Conservation (phyloP, 2,797 vertebrate genomes). For the Pseudochaenichthys georgianus region DNA sequence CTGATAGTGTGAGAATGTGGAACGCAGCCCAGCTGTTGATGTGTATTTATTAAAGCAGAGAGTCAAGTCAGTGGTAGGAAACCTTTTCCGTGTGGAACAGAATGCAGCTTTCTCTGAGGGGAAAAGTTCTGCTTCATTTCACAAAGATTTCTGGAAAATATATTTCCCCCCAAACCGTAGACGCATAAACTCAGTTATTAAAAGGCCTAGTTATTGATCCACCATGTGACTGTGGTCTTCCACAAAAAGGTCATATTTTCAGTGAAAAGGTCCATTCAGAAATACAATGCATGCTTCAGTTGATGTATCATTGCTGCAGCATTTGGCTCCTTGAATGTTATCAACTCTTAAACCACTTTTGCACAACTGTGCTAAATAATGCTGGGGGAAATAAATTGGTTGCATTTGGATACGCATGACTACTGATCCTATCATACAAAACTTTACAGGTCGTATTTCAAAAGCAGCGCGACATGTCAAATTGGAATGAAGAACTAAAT, state of each 20-base stretch:
- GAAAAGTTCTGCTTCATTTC: conserved; percentile 39
- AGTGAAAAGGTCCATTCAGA: conserved; percentile 37
- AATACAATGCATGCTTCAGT: not conserved
- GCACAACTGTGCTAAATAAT: conserved; percentile 7
- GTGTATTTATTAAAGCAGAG: conserved; percentile 34
- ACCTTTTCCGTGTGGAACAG: conserved; percentile 36
- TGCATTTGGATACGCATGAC: conserved; percentile 16
- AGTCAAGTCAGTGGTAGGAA: conserved; percentile 31
- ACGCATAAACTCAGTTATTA: conserved; percentile 36
- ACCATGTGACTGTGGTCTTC: conserved; percentile 57
- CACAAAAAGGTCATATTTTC: conserved; percentile 11
- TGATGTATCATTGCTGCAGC: conserved; percentile 3
- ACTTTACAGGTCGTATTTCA: conserved; percentile 12
- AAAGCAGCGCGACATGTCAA: conserved; percentile 1
- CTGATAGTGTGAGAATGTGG: conserved; percentile 37
- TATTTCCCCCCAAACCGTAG: conserved; percentile 34
- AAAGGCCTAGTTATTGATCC: conserved; percentile 50
- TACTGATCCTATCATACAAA: not conserved
- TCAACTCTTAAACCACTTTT: not conserved
- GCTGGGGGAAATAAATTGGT: conserved; percentile 8
- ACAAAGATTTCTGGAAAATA: conserved; percentile 41
- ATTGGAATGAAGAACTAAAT: not conserved
- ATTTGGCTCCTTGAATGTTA: not conserved
- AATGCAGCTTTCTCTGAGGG: conserved; percentile 19
- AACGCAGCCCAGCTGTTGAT: conserved; percentile 42